Evolutionary conservation across 2,888 invertebrate species (phyloP).

Genomic region (Drosophila fungiperda): DNA sequence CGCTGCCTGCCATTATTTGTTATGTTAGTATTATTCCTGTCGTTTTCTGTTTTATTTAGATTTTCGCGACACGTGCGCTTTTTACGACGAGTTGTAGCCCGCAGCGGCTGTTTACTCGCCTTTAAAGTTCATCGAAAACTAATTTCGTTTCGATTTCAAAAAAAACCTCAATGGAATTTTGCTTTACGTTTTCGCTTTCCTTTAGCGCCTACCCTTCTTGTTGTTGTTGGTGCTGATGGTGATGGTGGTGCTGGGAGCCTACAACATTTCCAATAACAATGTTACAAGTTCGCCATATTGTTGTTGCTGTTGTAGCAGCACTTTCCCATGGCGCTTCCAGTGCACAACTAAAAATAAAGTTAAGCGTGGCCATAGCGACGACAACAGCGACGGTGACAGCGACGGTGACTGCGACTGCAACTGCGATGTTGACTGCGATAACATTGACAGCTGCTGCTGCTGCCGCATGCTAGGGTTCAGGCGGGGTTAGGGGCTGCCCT

Average conservation of each 20-base stretch:
- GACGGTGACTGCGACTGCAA: slow-evolving; percentile 20
- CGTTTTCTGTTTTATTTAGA: slow-evolving; percentile 31
- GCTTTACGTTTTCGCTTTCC: slow-evolving; percentile 79
- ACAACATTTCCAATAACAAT: slow-evolving; percentile 80
- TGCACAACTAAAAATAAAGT: slow-evolving; percentile 81
- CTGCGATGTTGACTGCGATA: slow-evolving; percentile 57
- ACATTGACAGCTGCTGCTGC: slow-evolving; percentile 74
- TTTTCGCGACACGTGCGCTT: slow-evolving; percentile 52
- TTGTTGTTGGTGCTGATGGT: slow-evolving; percentile 27
- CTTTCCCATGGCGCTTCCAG: slow-evolving; percentile 75
- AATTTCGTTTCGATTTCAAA: slow-evolving; percentile 84
- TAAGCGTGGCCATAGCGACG: slow-evolving; percentile 71
- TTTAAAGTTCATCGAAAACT: slow-evolving; percentile 85
- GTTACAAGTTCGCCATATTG: slow-evolving; percentile 69
- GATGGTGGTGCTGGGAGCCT: slow-evolving; percentile 57
- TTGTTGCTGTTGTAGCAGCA: slow-evolving; percentile 33
- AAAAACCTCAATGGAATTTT: slow-evolving; percentile 82
- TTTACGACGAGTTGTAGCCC: slow-evolving; percentile 42
- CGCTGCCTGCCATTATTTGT: slow-evolving; percentile 12
- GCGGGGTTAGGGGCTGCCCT: slow-evolving; percentile 18
- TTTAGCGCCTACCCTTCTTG: slow-evolving; percentile 68
- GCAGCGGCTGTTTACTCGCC: slow-evolving; percentile 78
- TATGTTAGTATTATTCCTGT: not conserved
- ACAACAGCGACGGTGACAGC: slow-evolving; percentile 28
- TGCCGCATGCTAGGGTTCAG: slow-evolving; percentile 65